Evolutionary conservation across 2,113 vertebrate species (phyloP).

Genomic region (Pluvianellus socialis): DNA sequence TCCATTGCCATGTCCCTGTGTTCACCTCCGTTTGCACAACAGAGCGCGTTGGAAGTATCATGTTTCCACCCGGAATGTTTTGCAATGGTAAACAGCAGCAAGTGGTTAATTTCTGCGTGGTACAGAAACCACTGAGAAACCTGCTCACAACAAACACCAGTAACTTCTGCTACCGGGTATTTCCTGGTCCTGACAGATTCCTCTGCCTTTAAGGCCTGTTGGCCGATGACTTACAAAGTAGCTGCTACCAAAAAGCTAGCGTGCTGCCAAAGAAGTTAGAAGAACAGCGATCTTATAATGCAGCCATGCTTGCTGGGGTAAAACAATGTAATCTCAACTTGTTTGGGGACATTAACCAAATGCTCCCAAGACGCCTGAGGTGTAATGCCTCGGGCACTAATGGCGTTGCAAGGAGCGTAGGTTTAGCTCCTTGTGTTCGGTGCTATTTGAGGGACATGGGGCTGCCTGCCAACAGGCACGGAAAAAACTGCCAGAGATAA

Average conservation of each 20-base stretch:
- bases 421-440: neutral
- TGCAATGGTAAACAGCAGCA: neutral
- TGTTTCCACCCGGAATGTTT: neutral
- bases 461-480: neutral
- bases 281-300: neutral
- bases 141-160: neutral
- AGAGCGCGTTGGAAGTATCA: neutral
- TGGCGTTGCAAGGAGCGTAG: neutral
- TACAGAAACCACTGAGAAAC: neutral
- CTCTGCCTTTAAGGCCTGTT: neutral
- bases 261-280: neutral
- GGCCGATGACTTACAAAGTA: neutral
- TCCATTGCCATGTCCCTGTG: neutral
- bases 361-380: neutral
- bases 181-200: neutral
- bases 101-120: neutral
- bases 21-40: constrained; percentile 22
- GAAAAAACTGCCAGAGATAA: neutral
- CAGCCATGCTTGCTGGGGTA: neutral
- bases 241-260: neutral
- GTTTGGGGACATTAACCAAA: neutral
- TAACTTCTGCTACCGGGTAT: neutral
- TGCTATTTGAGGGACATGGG: neutral
- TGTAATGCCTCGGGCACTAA: neutral
- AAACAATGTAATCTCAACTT: neutral